Conservation (phyloP, 2,888 invertebrate species). For the Therioaphis trifolii region DNA sequence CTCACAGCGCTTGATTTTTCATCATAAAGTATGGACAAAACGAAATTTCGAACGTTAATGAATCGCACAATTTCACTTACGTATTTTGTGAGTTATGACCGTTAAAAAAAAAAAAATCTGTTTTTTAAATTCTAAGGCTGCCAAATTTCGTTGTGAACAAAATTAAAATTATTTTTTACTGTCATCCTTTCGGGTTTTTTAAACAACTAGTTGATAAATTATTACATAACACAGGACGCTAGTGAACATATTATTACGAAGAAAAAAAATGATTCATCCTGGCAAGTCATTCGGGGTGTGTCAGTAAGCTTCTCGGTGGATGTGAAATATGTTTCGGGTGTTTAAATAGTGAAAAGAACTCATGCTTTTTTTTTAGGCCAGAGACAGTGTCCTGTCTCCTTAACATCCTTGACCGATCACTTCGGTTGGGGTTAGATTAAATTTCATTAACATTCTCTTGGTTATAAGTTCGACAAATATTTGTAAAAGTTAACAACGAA, state of each 20-base stretch:
- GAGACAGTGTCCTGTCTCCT: not conserved
- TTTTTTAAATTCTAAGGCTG: not conserved
- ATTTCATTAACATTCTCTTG: not conserved
- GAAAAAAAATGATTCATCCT: slow-evolving; percentile 20
- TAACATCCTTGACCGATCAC: slow-evolving; percentile 15
- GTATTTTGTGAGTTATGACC: too few relatives aligned
- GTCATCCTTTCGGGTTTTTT: not conserved
- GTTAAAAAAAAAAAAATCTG: too few relatives aligned
- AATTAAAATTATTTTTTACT: too few relatives aligned
- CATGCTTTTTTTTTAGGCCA: not conserved
- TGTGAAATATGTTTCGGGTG: not conserved
- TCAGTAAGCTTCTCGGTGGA: not conserved
- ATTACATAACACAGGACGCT: not conserved
- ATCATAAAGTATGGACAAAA: not conserved
- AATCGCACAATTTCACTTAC: too few relatives aligned
- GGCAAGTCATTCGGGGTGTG: not conserved
- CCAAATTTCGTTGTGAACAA: not conserved
- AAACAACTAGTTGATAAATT: not conserved
- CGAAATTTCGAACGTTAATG: not conserved
- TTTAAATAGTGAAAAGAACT: not conserved
- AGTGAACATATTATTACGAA: not conserved
- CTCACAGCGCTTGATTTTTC: not conserved
- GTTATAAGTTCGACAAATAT: too few relatives aligned
- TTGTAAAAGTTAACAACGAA: too few relatives aligned
- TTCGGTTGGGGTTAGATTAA: not conserved